Evolutionary conservation across 2,797 vertebrate genomes (phyloP), one percentile per base, ranked within the genome.

Genomic region (Micrastur ruficollis): DNA sequence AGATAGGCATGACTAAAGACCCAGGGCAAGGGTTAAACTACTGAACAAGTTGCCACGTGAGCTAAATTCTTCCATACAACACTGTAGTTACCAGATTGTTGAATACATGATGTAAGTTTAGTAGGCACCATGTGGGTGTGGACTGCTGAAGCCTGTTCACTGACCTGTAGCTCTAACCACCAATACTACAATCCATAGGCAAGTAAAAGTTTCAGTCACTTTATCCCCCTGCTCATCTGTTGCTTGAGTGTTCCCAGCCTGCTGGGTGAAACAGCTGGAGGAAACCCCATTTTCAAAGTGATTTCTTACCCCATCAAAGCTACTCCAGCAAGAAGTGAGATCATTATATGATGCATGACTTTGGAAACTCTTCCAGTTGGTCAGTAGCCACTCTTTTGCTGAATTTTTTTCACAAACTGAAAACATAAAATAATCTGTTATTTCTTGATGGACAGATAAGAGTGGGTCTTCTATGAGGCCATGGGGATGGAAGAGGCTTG

Each of bases 241-340:
- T 65, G 38, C 49, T 46, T 22, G 34, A 31, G 61, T 31, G 44
- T 40, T 67, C 44, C 7, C 52, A 50, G 59, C 58, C 68, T 44
- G 32, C 32, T 52, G 32, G 32, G 47, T 4, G 14, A 73, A 71
- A 40, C 22, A 50, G 42, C 50, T n/a, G 50, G 53, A 78, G n/a
- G 56, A 50, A 76, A 19, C 26, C 32, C 11, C 15, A 8, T 42
- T 55, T 49, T 32, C 50, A 14, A 38, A 66, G 20, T 15, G 26
- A 29, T 66, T 59, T 42, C 95, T 95, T 93, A 97, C 96, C 89
- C 89, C 74, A 32, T 93, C 47, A 10, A 87, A 83, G 46, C 17
- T 62, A 32, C 27, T n/a, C 79, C 89, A 96, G 53, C 79, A 75
- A 34, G 63, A 27, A 4, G 46, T 14, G 29, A 89, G 80, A 19